Conservation (phyloP, 1,140 invertebrate genomes). For the Pectinophora gossypiella region DNA sequence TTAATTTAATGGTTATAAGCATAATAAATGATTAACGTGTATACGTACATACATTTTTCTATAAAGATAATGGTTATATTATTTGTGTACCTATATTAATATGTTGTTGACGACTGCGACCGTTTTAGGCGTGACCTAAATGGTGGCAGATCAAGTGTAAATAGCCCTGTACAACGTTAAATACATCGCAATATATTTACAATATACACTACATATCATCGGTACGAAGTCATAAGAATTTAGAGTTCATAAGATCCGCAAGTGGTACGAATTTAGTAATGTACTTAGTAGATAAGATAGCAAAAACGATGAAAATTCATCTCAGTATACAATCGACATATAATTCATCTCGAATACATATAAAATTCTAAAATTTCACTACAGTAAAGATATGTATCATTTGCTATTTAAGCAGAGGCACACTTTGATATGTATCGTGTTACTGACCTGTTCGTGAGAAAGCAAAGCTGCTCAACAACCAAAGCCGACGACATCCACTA, state of each 20-base stretch:
- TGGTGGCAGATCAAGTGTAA: too few species aligned
- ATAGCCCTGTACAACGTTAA: too few species aligned
- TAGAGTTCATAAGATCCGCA: conserved; percentile 67
- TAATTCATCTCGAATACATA: conserved; percentile 39
- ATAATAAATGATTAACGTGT: too few species aligned
- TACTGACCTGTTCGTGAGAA: conserved; percentile 34
- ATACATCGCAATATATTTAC: too few species aligned
- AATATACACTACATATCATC: conserved; percentile 65
- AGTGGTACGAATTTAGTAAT: conserved; percentile 58
- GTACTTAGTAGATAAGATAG: conserved; percentile 53
- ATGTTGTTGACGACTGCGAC: too few species aligned
- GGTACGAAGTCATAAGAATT: conserved; percentile 70
- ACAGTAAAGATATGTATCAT: conserved; percentile 65
- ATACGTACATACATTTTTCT: too few species aligned
- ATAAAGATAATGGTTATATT: too few species aligned
- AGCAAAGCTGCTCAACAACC: conserved; percentile 56
- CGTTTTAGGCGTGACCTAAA: too few species aligned
- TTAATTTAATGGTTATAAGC: too few species aligned
- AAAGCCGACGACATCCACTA: conserved; percentile 53
- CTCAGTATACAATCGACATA: conserved; percentile 50
- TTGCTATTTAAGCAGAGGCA: conserved; percentile 72
- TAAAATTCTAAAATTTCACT: conserved; percentile 64
- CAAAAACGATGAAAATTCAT: conserved; percentile 61
- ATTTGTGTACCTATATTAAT: too few species aligned
- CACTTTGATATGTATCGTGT: conserved; percentile 71